Conservation (phyloP, 2,797 vertebrate genomes). For the Melanotaenia parkinsoni region DNA sequence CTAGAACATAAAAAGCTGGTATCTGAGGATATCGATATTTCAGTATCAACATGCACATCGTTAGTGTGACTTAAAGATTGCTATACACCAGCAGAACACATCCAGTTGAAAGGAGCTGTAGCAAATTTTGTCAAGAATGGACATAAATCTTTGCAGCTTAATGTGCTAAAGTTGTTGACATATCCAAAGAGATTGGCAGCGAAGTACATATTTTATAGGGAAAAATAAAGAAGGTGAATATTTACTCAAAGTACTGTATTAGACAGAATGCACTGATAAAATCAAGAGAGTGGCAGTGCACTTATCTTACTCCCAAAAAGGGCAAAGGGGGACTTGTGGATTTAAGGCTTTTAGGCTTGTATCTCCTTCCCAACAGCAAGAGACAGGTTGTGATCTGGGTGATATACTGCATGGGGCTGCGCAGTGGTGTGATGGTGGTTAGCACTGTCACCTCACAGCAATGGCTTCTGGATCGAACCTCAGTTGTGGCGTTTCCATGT, state of each 20-base stretch:
- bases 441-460: not conserved
- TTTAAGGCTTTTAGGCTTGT: too few species aligned
- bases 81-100: not conserved
- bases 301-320: not conserved
- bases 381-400: not conserved
- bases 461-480: not conserved
- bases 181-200: not conserved
- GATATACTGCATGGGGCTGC: not conserved
- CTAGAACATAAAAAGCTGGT: too few species aligned
- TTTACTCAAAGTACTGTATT: not conserved
- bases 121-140: not conserved
- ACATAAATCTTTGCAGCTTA: not conserved
- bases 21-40: too few species aligned
- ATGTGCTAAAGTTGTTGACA: not conserved
- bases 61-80: not conserved
- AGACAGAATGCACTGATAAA: not conserved
- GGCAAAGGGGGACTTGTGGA: not conserved
- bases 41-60: too few species aligned
- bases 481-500: not conserved
- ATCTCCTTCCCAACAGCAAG: not conserved
- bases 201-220: not conserved
- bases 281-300: not conserved
- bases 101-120: not conserved
- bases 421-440: not conserved
- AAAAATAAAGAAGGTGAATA: not conserved